A percentile compares a stretch with the other conserved stretches of the same genome.
These are phyloP conservation scores for Ctenomys sociabilis DNA, from an alignment of 2,113 vertebrate species.

Conservation along the genomic window DNA sequence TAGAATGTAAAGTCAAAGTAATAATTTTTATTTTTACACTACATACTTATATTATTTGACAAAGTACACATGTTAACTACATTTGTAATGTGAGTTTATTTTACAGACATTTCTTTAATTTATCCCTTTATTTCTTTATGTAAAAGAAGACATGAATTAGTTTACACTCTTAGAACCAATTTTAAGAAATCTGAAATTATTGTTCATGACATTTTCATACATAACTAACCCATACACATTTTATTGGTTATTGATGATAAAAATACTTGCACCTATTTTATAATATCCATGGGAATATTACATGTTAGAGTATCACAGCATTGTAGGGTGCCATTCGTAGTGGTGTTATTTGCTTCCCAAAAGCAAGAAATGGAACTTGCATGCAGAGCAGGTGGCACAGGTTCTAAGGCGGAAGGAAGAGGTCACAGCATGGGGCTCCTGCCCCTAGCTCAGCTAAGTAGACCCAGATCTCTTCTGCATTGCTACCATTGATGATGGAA, in stretches of 20 bases:
- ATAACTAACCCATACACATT: not conserved
- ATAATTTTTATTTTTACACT: slow-evolving; percentile 9
- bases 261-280: slow-evolving; percentile 17
- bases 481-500: no score
- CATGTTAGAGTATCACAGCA: not conserved
- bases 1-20: not conserved
- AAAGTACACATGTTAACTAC: not conserved
- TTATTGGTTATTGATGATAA: slow-evolving; percentile 12
- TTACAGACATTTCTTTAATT: not conserved
- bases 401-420: not conserved
- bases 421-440: not conserved
- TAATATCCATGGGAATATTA: not conserved
- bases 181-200: slow-evolving; percentile 13
- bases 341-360: no score
- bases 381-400: not conserved
- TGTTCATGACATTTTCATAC: not conserved
- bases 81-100: not conserved
- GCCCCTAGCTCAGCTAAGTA: not conserved
- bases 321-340: not conserved
- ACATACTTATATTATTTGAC: not conserved
- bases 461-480: not conserved
- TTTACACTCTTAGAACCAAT: not conserved
- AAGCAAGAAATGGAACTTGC: not conserved
- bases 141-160: not conserved
- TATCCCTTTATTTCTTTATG: not conserved